Conservation (phyloP, 2,113 vertebrate species). For the Pelmatolapia mariae region DNA sequence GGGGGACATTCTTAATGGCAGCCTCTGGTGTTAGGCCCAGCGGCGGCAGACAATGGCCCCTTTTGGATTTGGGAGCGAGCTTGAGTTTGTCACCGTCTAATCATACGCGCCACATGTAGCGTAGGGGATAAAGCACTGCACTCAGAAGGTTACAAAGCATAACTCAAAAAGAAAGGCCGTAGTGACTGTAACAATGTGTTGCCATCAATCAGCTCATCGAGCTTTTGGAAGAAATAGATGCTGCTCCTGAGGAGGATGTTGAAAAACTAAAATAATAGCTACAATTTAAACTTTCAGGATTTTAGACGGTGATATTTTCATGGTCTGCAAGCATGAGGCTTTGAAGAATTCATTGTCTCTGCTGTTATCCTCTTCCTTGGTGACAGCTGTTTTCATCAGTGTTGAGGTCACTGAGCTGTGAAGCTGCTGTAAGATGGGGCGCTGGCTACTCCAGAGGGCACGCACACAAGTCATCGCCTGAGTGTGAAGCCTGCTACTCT, state of each 20-base stretch:
- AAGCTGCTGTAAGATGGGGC: constrained; percentile 40
- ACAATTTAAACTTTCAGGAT: not conserved
- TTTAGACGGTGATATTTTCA: not conserved
- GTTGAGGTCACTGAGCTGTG: constrained; percentile 44
- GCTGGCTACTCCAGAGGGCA: constrained; percentile 23
- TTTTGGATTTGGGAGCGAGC: constrained; percentile 6
- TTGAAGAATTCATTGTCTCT: constrained; percentile 22
- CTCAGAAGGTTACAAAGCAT: constrained; percentile 23
- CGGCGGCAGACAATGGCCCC: constrained; percentile 30
- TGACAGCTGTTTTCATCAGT: constrained; percentile 58
- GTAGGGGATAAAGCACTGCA: constrained; percentile 16
- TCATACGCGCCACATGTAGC: constrained; percentile 28
- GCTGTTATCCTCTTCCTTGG: constrained; percentile 31
- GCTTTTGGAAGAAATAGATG: not conserved
- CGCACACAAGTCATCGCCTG: constrained; percentile 29
- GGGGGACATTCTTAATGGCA: constrained; percentile 33
- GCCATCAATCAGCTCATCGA: not conserved
- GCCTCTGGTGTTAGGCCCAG: constrained; percentile 35
- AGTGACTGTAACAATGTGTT: not conserved
- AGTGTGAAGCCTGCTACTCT: not conserved
- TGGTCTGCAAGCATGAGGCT: not conserved
- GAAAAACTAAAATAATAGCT: not conserved
- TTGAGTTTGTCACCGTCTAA: constrained; percentile 22
- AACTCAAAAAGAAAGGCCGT: constrained; percentile 5
- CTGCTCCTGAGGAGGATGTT: not conserved